Evolutionary conservation across 2,888 invertebrate genomes (phyloP).

Genomic region (Leptothorax acervorum): DNA sequence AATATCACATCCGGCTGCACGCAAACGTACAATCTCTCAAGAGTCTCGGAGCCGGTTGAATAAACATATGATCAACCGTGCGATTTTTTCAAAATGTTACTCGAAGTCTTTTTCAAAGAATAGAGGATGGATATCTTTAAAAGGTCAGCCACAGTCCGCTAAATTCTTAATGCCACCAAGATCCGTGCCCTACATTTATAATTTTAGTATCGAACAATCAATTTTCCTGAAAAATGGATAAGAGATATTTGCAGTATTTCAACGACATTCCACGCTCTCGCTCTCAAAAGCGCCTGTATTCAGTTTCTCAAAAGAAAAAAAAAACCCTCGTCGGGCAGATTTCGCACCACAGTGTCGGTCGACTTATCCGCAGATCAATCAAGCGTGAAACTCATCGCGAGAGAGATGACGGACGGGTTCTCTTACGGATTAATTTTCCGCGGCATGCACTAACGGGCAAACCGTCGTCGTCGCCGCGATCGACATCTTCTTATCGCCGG

Average conservation of each 20-base stretch:
- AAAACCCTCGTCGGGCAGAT: not conserved
- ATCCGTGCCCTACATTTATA: not conserved
- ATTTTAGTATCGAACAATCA: not conserved
- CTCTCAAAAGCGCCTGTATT: not conserved
- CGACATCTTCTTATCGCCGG: not conserved
- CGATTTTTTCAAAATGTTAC: not conserved
- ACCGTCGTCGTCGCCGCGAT: not conserved
- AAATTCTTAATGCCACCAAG: not conserved
- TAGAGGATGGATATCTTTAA: not conserved
- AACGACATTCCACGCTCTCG: not conserved
- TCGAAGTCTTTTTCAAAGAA: not conserved
- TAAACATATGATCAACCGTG: too few relatives aligned
- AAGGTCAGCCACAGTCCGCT: not conserved
- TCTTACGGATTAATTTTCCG: not conserved
- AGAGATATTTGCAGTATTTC: not conserved
- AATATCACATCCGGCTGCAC: not conserved
- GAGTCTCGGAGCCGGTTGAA: not conserved
- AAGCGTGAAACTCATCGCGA: conserved; percentile 15
- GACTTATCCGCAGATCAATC: not conserved
- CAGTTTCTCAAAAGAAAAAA: not conserved
- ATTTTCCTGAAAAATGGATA: not conserved
- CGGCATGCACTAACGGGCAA: not conserved
- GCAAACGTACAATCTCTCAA: not conserved
- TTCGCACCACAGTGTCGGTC: not conserved
- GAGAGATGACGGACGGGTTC: not conserved